A percentile compares a stretch with the other conserved stretches of the same genome.
Conservation (phyloP, 2,888 invertebrate genomes). For the Chalcosyrphus nemorum region DNA sequence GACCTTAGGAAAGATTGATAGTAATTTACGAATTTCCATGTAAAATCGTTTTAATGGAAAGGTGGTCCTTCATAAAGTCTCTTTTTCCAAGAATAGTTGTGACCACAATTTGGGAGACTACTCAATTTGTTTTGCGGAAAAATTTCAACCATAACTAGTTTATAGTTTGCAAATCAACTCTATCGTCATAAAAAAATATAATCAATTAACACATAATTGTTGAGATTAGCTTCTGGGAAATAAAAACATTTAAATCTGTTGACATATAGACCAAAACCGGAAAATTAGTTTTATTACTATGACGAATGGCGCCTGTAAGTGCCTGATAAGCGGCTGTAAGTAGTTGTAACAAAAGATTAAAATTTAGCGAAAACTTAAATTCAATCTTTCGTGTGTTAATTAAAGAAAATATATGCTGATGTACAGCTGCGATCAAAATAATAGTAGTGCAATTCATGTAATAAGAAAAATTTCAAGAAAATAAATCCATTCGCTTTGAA, state of each 20-base stretch:
- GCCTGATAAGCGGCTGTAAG: not conserved
- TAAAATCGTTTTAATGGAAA: not conserved
- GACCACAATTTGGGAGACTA: not conserved
- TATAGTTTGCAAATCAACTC: not conserved
- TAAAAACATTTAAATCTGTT: not conserved
- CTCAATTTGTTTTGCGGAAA: not conserved
- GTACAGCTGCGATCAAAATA: no score
- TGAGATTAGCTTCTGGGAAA: not conserved
- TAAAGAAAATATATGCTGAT: no score
- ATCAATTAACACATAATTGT: not conserved
- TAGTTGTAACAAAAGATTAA: not conserved
- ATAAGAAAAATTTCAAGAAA: no score
- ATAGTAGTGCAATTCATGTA: no score
- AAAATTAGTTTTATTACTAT: not conserved
- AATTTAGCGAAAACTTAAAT: not conserved
- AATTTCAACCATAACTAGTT: not conserved
- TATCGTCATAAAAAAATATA: not conserved
- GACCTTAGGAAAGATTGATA: not conserved
- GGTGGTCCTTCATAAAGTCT: not conserved
- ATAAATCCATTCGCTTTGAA: no score
- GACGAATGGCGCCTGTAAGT: not conserved
- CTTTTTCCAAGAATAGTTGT: not conserved
- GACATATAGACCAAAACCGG: not conserved
- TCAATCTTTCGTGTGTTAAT: not conserved
- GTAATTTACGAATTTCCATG: not conserved